Evolutionary conservation across 2,797 vertebrate genomes (phyloP).

Genomic region (Oreochromis mossambicus): DNA sequence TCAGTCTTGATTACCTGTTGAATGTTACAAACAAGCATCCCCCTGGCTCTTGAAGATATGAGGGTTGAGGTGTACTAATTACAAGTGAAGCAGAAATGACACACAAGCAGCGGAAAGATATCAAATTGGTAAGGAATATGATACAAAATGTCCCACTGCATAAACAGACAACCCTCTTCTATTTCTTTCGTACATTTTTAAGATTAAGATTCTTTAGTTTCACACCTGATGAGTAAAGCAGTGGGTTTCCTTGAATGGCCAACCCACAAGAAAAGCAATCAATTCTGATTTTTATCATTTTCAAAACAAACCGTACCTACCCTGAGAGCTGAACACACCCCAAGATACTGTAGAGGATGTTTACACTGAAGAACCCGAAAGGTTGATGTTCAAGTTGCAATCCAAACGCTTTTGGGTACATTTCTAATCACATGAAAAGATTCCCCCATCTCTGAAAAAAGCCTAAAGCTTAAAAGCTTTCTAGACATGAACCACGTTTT

Average conservation of each 20-base stretch:
- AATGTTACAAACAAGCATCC: slow-evolving; percentile 39
- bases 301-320: not conserved
- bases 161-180: not conserved
- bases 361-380: not conserved
- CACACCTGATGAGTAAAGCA: not conserved
- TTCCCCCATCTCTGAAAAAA: not conserved
- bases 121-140: not conserved
- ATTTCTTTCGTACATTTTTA: not conserved
- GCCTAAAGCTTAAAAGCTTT: not conserved
- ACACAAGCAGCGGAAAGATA: not conserved
- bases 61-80: slow-evolving; percentile 45
- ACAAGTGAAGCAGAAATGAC: slow-evolving; percentile 33
- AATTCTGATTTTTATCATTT: not conserved
- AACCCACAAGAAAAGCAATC: not conserved
- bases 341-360: not conserved
- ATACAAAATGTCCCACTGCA: not conserved
- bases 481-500: not conserved
- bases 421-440: not conserved
- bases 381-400: not conserved
- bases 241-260: not conserved
- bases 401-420: not conserved
- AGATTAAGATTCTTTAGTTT: not conserved
- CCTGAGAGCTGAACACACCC: not conserved
- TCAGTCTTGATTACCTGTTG: slow-evolving; percentile 73
- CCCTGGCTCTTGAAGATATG: slow-evolving; percentile 23